Evolutionary conservation across 2,888 invertebrate genomes (phyloP), one percentile per base, ranked within the genome.

Genomic region (Chrysolina americana): DNA sequence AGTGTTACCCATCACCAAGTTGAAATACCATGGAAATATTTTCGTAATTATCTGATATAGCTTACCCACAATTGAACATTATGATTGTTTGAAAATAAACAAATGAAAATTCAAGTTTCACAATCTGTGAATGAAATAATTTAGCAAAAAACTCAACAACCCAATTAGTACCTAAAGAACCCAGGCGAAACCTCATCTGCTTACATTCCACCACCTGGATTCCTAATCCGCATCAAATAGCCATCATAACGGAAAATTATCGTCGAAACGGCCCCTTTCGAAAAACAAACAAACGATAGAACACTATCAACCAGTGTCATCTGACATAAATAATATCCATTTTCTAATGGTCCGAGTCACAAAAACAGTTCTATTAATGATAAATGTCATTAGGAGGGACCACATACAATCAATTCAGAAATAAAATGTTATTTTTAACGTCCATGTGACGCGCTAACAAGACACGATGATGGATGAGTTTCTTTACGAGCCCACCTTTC

Each of bases 401-500:
- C 70, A 65, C 62, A 75, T 79, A 76, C 74, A 78, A 75, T 75
- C 75, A 72, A 78, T 76, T 78, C 74, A 72, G 75, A 74, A 74
- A 65, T 74, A 72, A 75, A 78, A 78, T 74, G 78, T 76, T 81
- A 78, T 80, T 79, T 81, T 76, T 77, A 78, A 76, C 75, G 70
- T 73, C 73, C 70, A 70, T 76, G 74, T 78, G 80, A 81, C 76
- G 80, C 76, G 79, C 78, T 80, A 81, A 81, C 81, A 78, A 81
- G 81, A 81, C 81, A 80, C 50, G 53, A 79, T 81, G 81, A 81
- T 80, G 73, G 75, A 81, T 81, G 81, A 73, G 69, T 68, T 74
- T 75, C 74, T 71, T 74, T 68, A 73, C 69, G 41, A 41, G 23
- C 13, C 47, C 41, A 56, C 65, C 65, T 41, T 62, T 62, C 11